phyloP scores from a whole-genome alignment of 2,797 vertebrate species.

The Pseudochirops cupreus region DNA sequence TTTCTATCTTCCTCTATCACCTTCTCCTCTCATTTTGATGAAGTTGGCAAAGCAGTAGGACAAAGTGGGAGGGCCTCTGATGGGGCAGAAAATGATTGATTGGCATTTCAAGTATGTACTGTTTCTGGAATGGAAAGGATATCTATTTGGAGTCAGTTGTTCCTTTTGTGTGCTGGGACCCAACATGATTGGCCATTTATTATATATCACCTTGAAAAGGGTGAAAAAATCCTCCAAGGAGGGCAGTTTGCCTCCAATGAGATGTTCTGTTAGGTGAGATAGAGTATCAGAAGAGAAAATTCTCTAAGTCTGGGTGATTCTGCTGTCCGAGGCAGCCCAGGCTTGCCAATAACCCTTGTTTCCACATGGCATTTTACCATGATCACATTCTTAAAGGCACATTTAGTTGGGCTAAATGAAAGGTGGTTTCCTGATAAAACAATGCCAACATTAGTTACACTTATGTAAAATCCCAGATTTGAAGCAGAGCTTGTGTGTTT shows the following conservation, averaged over 20 bases:
- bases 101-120: not conserved
- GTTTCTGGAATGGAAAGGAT: conserved; percentile 18
- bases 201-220: not conserved
- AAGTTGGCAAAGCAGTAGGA: not conserved
- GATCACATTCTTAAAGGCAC: not conserved
- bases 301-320: conserved; percentile 14
- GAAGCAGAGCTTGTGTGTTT: conserved; percentile 50
- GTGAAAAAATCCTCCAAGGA: not conserved
- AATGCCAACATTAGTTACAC: conserved; percentile 16
- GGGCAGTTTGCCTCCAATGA: not conserved
- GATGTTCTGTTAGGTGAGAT: not conserved
- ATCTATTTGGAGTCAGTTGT: conserved; percentile 5
- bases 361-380: not conserved
- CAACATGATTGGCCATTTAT: not conserved
- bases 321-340: not conserved
- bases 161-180: conserved; percentile 67
- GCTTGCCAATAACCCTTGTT: not conserved
- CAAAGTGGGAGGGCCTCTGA: not conserved
- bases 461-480: not conserved
- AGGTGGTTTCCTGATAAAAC: conserved; percentile 22
- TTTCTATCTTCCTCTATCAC: not conserved
- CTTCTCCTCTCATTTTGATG: not conserved
- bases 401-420: not conserved
- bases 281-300: not conserved
- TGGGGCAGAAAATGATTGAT: not conserved